Evolutionary conservation across 2,888 invertebrate species (phyloP), one percentile per base, ranked within the genome.

Genomic region (Hipparchia sbordonii): DNA sequence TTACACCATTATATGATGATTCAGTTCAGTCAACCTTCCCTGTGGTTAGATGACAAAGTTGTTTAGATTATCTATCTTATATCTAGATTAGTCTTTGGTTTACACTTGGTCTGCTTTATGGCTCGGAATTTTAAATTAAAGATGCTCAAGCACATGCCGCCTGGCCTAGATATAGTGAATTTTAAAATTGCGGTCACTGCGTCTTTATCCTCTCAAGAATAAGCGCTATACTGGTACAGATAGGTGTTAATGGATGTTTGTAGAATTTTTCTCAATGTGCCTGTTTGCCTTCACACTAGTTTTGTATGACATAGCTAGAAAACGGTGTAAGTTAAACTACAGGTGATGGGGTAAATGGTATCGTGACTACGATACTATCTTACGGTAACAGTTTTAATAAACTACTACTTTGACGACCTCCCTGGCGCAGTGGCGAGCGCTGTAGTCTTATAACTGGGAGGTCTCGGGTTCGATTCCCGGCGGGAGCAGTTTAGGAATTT

Each of bases 251-350:
- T 51, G 70, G 67, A 74, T 68, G 70, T 72, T 78, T 74, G 77
- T 69, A 72, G 71, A 72, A 79, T 81, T 82, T 82, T 82, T 82
- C 81, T 80, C 57, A 72, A 74, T 77, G 56, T 71, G 79, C 81
- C 68, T 68, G 84, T 82, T 83, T 76, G 75, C 84, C 84, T 84
- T 84, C 83, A 70, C 74, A 78, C 77, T 72, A 71, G 71, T 78
- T 76, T 73, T 74, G 74, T 75, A 70, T 67, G 73, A 76, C 69
- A 48, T 71, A 73, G 66, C 56, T 56, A 66, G 66, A 72, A 54
- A 12, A 72, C 39, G 66, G 65, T 74, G 75, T 76, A 73, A 74
- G 78, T 76, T 78, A 74, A 75, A 77, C 76, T 70, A 74, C 74
- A 72, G 45, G 54, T 65, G 59, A 65, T 60, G 39, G 12, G 63